These are phyloP conservation scores for Crambe crambe DNA, from an alignment of 37 sponge, comb jelly and placozoan genomes.

Conservation along the genomic window DNA sequence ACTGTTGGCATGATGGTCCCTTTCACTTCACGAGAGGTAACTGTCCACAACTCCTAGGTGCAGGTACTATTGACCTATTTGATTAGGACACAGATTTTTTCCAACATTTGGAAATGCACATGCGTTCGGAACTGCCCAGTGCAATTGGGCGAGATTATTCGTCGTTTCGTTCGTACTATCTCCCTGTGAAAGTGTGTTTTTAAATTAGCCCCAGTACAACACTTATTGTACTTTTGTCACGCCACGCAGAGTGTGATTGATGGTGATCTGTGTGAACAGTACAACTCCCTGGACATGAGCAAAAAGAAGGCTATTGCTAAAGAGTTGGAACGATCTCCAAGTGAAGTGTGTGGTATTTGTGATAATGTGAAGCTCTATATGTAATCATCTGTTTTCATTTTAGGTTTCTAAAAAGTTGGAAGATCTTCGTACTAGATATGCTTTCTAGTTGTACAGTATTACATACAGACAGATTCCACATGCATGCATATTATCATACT, in stretches of 20 bases:
- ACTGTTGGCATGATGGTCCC: conserved; percentile 94
- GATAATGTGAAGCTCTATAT: not conserved
- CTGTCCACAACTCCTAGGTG: no score
- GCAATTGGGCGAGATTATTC: conserved; percentile 93
- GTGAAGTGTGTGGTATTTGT: conserved; percentile 63
- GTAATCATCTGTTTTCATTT: not conserved
- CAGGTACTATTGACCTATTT: not conserved
- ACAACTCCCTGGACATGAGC: conserved; percentile 88
- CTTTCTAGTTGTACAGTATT: conserved; percentile 65
- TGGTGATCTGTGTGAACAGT: conserved; percentile 98
- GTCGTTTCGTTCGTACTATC: conserved; percentile 90
- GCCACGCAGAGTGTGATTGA: conserved; percentile 77
- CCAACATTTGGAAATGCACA: conserved; percentile 99
- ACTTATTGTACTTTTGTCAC: not conserved
- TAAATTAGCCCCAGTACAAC: not conserved
- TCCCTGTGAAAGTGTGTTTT: conserved; percentile 78
- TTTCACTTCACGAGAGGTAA: conserved; percentile 92
- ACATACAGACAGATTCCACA: not conserved
- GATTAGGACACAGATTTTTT: conserved; percentile 98
- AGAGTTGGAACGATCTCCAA: conserved; percentile 92
- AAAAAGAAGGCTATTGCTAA: conserved; percentile 87
- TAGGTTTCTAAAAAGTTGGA: conserved; percentile 98
- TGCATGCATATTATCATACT: no score
- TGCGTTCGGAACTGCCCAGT: conserved; percentile 86
- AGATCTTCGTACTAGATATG: conserved; percentile 93